Conservation (phyloP, 2,888 invertebrate genomes). For the Steinernema hermaphroditum region DNA sequence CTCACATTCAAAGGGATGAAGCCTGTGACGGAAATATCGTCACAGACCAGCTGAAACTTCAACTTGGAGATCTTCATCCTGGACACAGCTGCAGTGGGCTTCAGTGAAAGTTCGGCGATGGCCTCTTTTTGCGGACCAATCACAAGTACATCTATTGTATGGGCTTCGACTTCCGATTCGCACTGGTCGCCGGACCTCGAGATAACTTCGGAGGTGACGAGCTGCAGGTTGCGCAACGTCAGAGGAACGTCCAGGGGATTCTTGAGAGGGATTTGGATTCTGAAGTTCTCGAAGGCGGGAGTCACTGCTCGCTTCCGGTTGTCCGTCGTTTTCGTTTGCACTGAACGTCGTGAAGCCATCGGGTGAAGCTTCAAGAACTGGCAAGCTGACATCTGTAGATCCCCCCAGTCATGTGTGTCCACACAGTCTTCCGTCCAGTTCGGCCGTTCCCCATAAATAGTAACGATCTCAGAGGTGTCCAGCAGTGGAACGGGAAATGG, state of each 20-base stretch:
- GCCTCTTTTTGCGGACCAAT: not conserved
- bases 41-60: not conserved
- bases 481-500: constrained; percentile 33
- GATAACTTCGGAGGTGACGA: constrained; percentile 35
- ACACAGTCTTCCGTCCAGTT: not conserved
- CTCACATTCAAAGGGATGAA: not conserved
- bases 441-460: constrained; percentile 35
- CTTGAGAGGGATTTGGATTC: constrained; percentile 47
- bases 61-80: constrained; percentile 23
- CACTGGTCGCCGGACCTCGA: not conserved
- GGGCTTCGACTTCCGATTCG: not conserved
- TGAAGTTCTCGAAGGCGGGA: constrained; percentile 52
- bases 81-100: not conserved
- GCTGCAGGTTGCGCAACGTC: constrained; percentile 42
- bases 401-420: not conserved
- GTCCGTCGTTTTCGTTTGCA: constrained; percentile 41
- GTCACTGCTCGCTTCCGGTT: constrained; percentile 50
- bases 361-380: not conserved
- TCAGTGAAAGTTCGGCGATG: not conserved
- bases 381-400: not conserved
- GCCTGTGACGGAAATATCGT: not conserved
- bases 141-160: not conserved
- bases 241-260: constrained; percentile 53
- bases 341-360: constrained; percentile 41
- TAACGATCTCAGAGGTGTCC: constrained; percentile 4